A percentile compares a stretch with the other conserved stretches of the same genome.
Conservation (phyloP, 2,797 vertebrate species). For the Microctenopoma lineatum region DNA sequence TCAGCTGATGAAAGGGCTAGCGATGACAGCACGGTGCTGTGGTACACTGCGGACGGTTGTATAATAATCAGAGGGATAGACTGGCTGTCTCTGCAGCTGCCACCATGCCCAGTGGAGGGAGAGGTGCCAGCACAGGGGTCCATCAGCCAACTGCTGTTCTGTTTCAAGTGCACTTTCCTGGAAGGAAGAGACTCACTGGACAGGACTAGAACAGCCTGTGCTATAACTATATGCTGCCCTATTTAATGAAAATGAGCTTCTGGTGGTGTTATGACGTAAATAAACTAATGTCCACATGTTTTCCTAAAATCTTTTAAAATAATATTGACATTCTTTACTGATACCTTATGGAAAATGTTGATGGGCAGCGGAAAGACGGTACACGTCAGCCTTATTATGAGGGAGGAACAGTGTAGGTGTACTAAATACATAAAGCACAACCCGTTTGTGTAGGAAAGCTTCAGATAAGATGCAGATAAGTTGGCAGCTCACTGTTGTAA, state of each 20-base stretch:
- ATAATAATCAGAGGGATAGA: constrained; percentile 75
- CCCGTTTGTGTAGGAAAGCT: background rate
- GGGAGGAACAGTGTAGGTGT: no score
- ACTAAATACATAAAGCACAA: background rate
- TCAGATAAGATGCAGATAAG: background rate
- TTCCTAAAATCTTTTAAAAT: background rate
- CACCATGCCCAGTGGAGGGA: constrained; percentile 59
- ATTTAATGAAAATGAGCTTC: constrained; percentile 38
- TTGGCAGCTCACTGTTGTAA: constrained; percentile 6
- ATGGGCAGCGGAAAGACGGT: no score
- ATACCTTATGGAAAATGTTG: no score
- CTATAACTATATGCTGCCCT: constrained; percentile 17
- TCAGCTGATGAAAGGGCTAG: constrained; percentile 67
- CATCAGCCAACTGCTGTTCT: constrained; percentile 60
- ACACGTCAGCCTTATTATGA: no score
- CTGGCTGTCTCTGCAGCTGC: constrained; percentile 72
- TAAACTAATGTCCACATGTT: constrained; percentile 11
- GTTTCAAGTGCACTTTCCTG: constrained; percentile 52
- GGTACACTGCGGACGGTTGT: constrained; percentile 60
- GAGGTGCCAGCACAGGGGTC: constrained; percentile 55
- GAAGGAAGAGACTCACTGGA: constrained; percentile 43
- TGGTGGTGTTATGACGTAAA: constrained; percentile 24
- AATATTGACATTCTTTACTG: no score
- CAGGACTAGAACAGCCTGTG: constrained; percentile 27
- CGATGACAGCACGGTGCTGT: constrained; percentile 52